A percentile compares a stretch with the other conserved stretches of the same genome.
These are phyloP conservation scores for Steatornis caripensis DNA, from an alignment of 2,113 vertebrate species.

Conservation along the genomic window DNA sequence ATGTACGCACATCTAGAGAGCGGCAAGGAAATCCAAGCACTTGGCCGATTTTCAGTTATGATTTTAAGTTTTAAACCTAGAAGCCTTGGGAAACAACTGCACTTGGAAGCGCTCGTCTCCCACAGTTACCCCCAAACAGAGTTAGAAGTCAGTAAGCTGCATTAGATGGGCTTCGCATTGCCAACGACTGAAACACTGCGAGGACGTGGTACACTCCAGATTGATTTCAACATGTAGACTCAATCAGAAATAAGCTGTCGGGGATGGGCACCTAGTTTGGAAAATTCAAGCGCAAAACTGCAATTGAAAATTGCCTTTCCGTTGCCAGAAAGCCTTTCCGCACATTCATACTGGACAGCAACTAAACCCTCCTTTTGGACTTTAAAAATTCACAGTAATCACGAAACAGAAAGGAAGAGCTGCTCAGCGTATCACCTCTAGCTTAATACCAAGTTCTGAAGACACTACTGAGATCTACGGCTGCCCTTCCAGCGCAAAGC, in stretches of 20 bases:
- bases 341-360: not conserved
- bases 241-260: not conserved
- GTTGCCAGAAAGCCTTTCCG: not conserved
- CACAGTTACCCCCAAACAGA: not conserved
- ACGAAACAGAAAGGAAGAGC: not conserved
- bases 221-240: not conserved
- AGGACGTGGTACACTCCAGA: not conserved
- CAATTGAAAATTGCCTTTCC: not conserved
- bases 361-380: not conserved
- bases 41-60: not conserved
- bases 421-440: not conserved
- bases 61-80: not conserved
- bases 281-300: not conserved
- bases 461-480: not conserved
- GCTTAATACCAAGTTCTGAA: not conserved
- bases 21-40: not conserved
- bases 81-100: not conserved
- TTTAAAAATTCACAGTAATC: not conserved
- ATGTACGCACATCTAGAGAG: not conserved
- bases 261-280: not conserved
- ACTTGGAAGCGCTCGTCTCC: not conserved
- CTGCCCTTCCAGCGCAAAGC: not conserved
- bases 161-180: not conserved
- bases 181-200: not conserved
- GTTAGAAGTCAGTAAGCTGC: not conserved